Evolutionary conservation across 1,140 invertebrate species (phyloP), one percentile per base, ranked within the genome.

Genomic region (Lordiphosa mommai): DNA sequence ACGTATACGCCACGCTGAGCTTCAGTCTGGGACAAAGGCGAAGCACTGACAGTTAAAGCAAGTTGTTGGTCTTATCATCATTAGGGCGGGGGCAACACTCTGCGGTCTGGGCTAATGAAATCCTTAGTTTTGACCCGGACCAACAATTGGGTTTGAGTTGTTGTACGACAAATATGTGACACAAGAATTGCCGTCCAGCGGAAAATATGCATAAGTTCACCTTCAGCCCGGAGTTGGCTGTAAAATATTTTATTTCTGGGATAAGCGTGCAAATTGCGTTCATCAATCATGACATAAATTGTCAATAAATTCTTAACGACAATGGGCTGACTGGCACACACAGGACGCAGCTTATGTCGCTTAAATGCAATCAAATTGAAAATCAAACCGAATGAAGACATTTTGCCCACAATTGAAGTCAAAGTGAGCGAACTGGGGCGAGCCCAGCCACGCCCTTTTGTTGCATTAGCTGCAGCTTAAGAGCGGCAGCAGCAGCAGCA

Each of bases 301-400:
- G 64, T 73, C 74, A 56, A 58, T 70, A 61, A 80, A 77, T 68
- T 59, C 44, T 74, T 51, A 71, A 50, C 56, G 74, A 44, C 36
- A 56, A 37, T 46, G 10, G 13, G 37, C 33, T 32, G 14, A 13
- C n/a, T 68, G 10, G 10, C 16, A 12, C 8, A n/a, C 32, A 33
- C 27, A 38, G 27, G 36, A 34, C 29, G 29, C 20, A 49, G 56
- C 61, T 60, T 60, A 64, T 77, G 72, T 38, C 41, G 41, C 61
- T 74, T 82, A 77, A 82, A 84, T 82, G 77, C 71, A 84, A 69
- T 72, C 67, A 56, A 84, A 82, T 84, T 84, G 77, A 82, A 82
- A 84, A 82, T 76, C 77, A 76, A 84, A 64, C 61, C 67, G 53
- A 12, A 72, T 77, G 53, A 82, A 74, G 74, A 82, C 76, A 80